These are phyloP conservation scores for Rhodinocichla rosea DNA, from an alignment of 2,113 vertebrate species.

Conservation along the genomic window DNA sequence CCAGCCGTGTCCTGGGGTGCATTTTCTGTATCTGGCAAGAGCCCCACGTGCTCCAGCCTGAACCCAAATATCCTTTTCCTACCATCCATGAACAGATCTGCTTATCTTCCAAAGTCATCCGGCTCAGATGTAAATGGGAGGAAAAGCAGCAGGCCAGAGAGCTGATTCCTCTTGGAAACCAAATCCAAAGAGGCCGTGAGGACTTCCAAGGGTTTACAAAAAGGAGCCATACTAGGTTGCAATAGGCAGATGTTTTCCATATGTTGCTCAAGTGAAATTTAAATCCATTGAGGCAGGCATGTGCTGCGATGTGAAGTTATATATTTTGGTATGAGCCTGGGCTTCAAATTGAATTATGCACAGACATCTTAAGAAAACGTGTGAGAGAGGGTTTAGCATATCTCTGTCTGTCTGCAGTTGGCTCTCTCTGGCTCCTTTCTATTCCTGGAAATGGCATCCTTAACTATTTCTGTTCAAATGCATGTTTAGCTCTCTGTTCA, in stretches of 20 bases:
- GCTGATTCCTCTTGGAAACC: conserved; percentile 51
- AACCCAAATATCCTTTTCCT: background rate
- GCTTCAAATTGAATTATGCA: conserved; percentile 62
- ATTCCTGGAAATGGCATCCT: conserved; percentile 23
- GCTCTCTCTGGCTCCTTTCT: conserved; percentile 9
- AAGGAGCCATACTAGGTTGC: conserved; percentile 15
- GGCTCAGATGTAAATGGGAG: conserved; percentile 18
- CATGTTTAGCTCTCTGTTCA: background rate
- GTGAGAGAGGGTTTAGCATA: conserved; percentile 35
- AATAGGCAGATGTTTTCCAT: conserved; percentile 73
- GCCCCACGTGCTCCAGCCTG: background rate
- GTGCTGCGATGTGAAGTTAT: background rate
- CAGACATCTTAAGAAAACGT: conserved; percentile 36
- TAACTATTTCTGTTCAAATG: conserved; percentile 34
- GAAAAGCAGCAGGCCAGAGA: conserved; percentile 39
- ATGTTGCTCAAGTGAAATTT: conserved; percentile 65
- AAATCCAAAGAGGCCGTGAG: conserved; percentile 28
- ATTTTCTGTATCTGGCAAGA: background rate
- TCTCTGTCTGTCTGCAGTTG: conserved; percentile 34
- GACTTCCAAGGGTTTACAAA: conserved; percentile 42
- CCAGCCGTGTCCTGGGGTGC: background rate
- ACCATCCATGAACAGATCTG: background rate
- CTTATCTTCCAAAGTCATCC: background rate
- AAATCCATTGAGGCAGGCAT: conserved; percentile 38
- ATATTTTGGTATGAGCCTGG: conserved; percentile 55